Base-by-base conservation (phyloP, 2,113 vertebrate genomes). In the Zeus faber region DNA sequence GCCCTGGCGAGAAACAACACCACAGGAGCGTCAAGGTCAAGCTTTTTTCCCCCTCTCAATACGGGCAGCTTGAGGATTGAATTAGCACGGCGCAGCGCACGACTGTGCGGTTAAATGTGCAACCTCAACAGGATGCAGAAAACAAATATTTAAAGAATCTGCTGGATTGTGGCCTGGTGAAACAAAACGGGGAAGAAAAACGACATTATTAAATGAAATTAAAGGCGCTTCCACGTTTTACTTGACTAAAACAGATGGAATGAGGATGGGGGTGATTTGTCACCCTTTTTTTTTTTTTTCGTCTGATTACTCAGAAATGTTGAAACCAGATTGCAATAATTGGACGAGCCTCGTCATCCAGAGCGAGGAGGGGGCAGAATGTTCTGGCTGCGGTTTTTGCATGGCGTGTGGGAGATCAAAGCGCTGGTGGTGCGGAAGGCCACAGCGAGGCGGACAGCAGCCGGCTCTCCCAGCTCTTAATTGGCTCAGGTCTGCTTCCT, bases 1-100 rank as follows among this genome's bases (percentile, higher is more conserved):
- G 97, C 54, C 95, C 97, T 99, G 64, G 40, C 13, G 31, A 29
- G 45, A 41, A n/a, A 41, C 33, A 25, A 5, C 21, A 6, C 16
- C 40, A 43, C 11, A 6, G 39, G 7, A 6, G 39, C n/a, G 14
- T 14, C 16, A 14, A 41, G 14, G 14, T 41, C 16, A 6, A n/a
- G n/a, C n/a, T n/a, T n/a, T n/a, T n/a, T n/a, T n/a, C n/a, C n/a
- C n/a, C n/a, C n/a, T n/a, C n/a, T n/a, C n/a, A n/a, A n/a, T n/a
- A n/a, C n/a, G n/a, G n/a, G n/a, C n/a, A n/a, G n/a, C n/a, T n/a
- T n/a, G n/a, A n/a, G n/a, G n/a, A n/a, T n/a, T n/a, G n/a, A n/a
- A n/a, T n/a, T n/a, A n/a, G n/a, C n/a, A n/a, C n/a, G n/a, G n/a
- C n/a, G n/a, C n/a, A n/a, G n/a, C n/a, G n/a, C n/a, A n/a, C n/a